These are phyloP conservation scores for Drosophila obscura DNA, from an alignment of 1,140 invertebrate species.

Conservation along the genomic window DNA sequence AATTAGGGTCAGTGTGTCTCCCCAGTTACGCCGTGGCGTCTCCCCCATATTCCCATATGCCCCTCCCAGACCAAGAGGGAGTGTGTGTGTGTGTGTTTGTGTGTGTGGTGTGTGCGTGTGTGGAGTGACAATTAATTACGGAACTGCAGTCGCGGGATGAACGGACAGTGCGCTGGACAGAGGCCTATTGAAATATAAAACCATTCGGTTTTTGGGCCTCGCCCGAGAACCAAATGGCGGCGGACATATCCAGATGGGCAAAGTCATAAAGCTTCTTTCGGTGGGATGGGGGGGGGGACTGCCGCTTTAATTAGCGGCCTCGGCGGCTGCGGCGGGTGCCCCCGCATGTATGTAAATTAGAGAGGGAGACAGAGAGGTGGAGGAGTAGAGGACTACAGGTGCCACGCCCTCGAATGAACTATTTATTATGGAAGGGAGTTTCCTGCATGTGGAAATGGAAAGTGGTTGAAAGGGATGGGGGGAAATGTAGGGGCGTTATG, in stretches of 20 bases:
- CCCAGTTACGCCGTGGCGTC: conserved; percentile 15
- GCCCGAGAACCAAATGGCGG: neutral
- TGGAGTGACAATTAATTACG: conserved; percentile 66
- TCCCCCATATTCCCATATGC: conserved; percentile 1
- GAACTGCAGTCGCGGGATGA: conserved; percentile 38
- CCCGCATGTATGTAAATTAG: conserved; percentile 64
- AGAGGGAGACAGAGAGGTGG: neutral
- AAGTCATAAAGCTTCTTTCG: conserved; percentile 71
- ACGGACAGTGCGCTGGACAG: neutral
- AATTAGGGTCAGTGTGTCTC: conserved; percentile 75
- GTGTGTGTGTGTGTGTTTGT: neutral
- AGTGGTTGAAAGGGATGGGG: conserved; percentile 27
- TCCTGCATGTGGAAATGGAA: conserved; percentile 26
- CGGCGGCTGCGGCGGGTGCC: too few relatives aligned
- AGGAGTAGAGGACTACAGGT: conserved; percentile 32
- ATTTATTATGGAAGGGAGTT: conserved; percentile 65
- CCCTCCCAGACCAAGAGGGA: neutral
- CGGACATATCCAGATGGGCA: conserved; percentile 21
- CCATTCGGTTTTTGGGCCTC: conserved; percentile 45
- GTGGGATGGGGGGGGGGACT: conserved; percentile 11
- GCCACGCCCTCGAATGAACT: conserved; percentile 36
- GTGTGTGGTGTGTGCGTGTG: conserved; percentile 14
- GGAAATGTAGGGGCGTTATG: conserved; percentile 23
- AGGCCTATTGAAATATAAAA: conserved; percentile 72
- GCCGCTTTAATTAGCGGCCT: conserved; percentile 61